Evolutionary conservation across 1,140 invertebrate species (phyloP).

Genomic region (Sycobia sp.): DNA sequence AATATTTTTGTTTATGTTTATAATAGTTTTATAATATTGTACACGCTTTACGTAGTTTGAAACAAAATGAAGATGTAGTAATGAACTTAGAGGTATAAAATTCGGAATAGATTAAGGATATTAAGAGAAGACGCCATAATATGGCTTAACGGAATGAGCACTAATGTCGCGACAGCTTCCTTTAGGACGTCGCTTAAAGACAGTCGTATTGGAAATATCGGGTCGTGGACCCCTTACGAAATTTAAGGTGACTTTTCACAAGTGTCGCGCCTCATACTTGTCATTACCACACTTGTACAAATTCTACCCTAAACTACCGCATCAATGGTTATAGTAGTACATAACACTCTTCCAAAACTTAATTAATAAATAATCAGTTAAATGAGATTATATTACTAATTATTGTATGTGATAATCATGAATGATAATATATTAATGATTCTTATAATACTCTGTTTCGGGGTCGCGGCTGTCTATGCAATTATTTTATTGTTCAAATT

Average conservation of each 20-base stretch:
- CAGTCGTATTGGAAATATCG: slow-evolving; percentile 24
- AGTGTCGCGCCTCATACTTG: slow-evolving; percentile 6
- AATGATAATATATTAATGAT: slow-evolving; percentile 64
- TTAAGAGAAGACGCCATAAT: slow-evolving; percentile 34
- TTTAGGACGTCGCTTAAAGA: slow-evolving; percentile 30
- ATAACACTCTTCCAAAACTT: slow-evolving; percentile 55
- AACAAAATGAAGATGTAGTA: slow-evolving; percentile 38
- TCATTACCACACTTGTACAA: slow-evolving; percentile 18
- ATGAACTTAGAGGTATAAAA: slow-evolving; percentile 51
- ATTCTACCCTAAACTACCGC: slow-evolving; percentile 15
- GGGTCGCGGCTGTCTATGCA: slow-evolving; percentile 35
- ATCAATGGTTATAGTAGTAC: slow-evolving; percentile 44
- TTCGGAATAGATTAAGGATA: slow-evolving; percentile 52
- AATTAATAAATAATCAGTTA: slow-evolving; percentile 64
- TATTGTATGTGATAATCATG: slow-evolving; percentile 60
- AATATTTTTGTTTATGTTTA: slow-evolving; percentile 45
- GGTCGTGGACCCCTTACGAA: slow-evolving; percentile 1
- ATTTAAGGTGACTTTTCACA: slow-evolving; percentile 22
- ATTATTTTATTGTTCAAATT: slow-evolving; percentile 6
- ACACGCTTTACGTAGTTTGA: slow-evolving; percentile 24
- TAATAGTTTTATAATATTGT: slow-evolving; percentile 15
- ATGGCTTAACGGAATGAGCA: slow-evolving; percentile 31
- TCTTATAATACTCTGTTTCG: slow-evolving; percentile 60
- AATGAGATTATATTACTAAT: slow-evolving; percentile 63
- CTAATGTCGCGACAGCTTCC: slow-evolving; percentile 30